phyloP scores from a whole-genome alignment of 1,140 invertebrate genomes.

The Harlomillsia oculata region DNA sequence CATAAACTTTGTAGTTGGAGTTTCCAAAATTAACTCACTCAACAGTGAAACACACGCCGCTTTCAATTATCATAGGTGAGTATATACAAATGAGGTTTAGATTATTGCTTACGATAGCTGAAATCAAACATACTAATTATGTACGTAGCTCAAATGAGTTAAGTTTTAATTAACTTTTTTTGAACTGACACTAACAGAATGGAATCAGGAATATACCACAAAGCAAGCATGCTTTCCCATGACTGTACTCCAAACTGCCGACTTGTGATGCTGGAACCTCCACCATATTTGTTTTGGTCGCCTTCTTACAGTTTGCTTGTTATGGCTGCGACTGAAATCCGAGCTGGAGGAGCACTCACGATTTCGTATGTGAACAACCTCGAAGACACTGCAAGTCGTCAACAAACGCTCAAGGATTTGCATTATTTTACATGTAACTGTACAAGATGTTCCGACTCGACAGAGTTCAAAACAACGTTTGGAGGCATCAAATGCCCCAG shows the following conservation, averaged over 20 bases:
- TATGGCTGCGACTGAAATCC: not conserved
- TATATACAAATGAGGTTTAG: not conserved
- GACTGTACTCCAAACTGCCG: constrained; percentile 3
- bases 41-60: not conserved
- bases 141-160: not conserved
- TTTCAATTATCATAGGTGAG: not conserved
- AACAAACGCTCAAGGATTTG: not conserved
- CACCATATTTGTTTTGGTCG: not conserved
- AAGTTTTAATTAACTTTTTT: not conserved
- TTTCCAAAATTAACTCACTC: constrained; percentile 7
- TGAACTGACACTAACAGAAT: not conserved
- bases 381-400: not conserved
- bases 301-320: not conserved
- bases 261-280: not conserved
- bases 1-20: not conserved
- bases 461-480: not conserved
- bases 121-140: no score
- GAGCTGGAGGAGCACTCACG: not conserved
- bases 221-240: not conserved
- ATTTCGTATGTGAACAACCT: constrained; percentile 3
- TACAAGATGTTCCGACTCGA: not conserved
- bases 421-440: constrained; percentile 6
- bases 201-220: constrained; percentile 7
- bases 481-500: not conserved
- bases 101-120: no score